phyloP scores from a whole-genome alignment of 2,113 vertebrate species.

The Bos taurus region DNA sequence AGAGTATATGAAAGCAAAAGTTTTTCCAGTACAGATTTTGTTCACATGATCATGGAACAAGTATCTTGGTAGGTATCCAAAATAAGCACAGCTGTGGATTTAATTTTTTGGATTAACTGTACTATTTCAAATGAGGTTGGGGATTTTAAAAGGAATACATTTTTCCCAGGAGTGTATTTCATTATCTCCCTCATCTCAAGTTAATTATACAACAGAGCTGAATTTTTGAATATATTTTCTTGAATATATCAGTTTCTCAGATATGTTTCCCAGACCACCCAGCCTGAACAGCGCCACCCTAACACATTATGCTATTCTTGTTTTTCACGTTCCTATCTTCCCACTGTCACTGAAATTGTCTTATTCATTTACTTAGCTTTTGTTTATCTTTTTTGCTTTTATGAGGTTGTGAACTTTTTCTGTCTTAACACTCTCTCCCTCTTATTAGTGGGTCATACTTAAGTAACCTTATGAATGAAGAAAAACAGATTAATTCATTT shows the following conservation, averaged over 20 bases:
- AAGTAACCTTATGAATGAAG: not conserved
- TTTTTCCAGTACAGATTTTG: conserved; percentile 34
- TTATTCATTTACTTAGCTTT: not conserved
- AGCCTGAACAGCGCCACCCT: not conserved
- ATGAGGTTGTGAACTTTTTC: not conserved
- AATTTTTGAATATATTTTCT: not conserved
- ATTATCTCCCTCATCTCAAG: not conserved
- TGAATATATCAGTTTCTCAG: not conserved
- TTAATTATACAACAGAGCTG: not conserved
- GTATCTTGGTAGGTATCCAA: conserved; percentile 67
- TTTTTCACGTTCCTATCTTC: not conserved
- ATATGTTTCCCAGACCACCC: not conserved
- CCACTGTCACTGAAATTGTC: not conserved
- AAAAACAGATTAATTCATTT: not conserved
- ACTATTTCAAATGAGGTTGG: conserved; percentile 46
- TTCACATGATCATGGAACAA: conserved; percentile 63
- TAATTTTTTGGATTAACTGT: conserved; percentile 63
- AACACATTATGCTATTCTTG: not conserved
- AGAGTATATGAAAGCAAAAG: conserved; percentile 11
- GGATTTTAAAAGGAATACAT: conserved; percentile 14
- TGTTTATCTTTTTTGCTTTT: conserved; percentile 9
- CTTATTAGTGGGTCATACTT: not conserved
- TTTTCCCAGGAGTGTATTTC: not conserved
- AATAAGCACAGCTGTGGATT: conserved; percentile 77
- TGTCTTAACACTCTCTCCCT: not conserved